Evolutionary conservation across 1,140 invertebrate species (phyloP).

Genomic region (Zeugodacus cucurbitae): DNA sequence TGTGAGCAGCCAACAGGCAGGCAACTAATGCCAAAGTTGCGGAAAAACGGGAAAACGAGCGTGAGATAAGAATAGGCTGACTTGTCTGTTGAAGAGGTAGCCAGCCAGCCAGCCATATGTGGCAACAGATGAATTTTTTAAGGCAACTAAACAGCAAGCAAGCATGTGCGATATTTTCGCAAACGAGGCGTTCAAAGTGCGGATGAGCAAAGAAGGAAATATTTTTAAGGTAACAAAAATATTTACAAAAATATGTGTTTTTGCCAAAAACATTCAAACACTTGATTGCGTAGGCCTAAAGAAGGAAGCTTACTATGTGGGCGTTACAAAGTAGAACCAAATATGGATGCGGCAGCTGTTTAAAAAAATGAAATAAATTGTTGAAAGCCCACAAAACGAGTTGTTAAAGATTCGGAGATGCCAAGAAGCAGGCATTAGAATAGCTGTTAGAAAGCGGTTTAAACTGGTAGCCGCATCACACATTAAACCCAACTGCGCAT

Average conservation of each 20-base stretch:
- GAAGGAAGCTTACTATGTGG: background rate
- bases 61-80: slow-evolving; percentile 4
- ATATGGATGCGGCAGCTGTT: background rate
- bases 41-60: background rate
- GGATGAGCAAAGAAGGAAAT: background rate
- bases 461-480: background rate
- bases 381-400: background rate
- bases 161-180: background rate
- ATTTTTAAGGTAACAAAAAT: background rate
- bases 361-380: background rate
- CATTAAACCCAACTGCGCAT: background rate
- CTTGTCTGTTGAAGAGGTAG: background rate
- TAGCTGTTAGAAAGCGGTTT: slow-evolving; percentile 6
- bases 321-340: background rate
- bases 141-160: background rate
- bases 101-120: background rate
- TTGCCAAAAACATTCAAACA: background rate
- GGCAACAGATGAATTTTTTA: slow-evolving; percentile 7
- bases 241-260: background rate
- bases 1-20: background rate
- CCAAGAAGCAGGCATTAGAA: background rate
- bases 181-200: background rate
- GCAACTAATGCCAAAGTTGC: background rate
- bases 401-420: background rate
- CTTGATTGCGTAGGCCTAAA: background rate